Conservation (phyloP, 2,113 vertebrate genomes). For the Burhinus oedicnemus region DNA sequence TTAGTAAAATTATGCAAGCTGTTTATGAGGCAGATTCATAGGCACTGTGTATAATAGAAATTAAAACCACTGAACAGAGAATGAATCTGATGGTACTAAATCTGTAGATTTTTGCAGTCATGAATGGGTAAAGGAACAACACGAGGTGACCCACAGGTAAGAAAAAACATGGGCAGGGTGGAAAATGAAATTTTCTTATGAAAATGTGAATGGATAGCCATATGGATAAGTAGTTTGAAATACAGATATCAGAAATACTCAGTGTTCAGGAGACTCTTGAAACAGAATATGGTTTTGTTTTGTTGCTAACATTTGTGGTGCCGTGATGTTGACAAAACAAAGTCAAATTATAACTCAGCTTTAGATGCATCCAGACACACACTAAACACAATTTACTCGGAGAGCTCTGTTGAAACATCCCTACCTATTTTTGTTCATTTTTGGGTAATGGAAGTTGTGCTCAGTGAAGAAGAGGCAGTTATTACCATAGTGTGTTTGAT, state of each 20-base stretch:
- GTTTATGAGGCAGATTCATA: not conserved
- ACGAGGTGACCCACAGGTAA: not conserved
- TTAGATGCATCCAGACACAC: not conserved
- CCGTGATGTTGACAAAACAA: not conserved
- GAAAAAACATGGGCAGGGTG: not conserved
- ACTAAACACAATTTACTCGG: not conserved
- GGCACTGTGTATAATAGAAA: not conserved
- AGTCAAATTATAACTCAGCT: not conserved
- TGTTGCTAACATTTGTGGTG: not conserved
- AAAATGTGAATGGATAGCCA: not conserved
- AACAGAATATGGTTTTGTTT: not conserved
- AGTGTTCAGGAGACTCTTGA: not conserved
- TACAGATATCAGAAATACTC: not conserved
- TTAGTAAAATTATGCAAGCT: conserved; percentile 5
- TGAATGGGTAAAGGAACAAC: not conserved
- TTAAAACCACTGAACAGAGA: not conserved
- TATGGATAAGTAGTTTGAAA: not conserved
- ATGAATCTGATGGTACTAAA: not conserved
- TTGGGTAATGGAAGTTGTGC: not conserved
- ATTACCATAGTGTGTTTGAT: not conserved
- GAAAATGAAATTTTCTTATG: not conserved
- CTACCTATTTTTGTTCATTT: not conserved
- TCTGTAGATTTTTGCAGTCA: not conserved
- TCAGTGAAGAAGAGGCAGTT: not conserved
- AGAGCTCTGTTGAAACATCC: not conserved